Base-by-base conservation (phyloP, 2,113 vertebrate genomes). In the Euleptes europaea region DNA sequence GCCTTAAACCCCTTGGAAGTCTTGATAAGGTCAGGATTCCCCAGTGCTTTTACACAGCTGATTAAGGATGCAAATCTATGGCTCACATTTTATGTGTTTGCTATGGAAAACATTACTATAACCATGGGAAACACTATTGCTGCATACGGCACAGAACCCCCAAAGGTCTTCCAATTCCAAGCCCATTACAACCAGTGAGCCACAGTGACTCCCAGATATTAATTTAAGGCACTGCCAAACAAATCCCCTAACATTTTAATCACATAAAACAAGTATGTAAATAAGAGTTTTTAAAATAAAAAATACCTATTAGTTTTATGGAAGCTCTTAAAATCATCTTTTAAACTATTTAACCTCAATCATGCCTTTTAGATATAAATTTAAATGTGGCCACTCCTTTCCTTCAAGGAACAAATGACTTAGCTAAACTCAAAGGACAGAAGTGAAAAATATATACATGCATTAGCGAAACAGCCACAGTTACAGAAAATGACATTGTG, bases 321-420 rank as follows among this genome's bases (percentile, higher is more conserved):
- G 12, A 26, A 31, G 38, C 10, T 70, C 33, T 38, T 70, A 35
- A 51, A 70, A 81, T 81, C 9, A 51, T 33, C 33, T 14, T 57
- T 60, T 31, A 57, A 82, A 33, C 9, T 47, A 44, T 86, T 86
- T 1, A 81, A 63, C 12, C 33, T 38, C 1, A 31, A 1, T 44
- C 1, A 33, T 0, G 1, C 54, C 66, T 89, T 90, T 77, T 28
- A 85, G n/a, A 67, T 17, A 86, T 80, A 92, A 92, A 73, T 66
- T 19, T 80, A 40, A 2, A 63, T 38, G 26, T 33, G 1, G 47
- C 88, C 83, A 21, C 81, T 73, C 23, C 10, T 23, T 82, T 82
- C 26, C 47, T 71, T 31, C 26, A 28, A n/a, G 44, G 23, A 38
- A 38, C 33, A 75, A 57, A 49, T 49, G 31, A 3, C 28, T 74